phyloP scores from a whole-genome alignment of 2,888 invertebrate genomes.

The Colostygia pectinataria region DNA sequence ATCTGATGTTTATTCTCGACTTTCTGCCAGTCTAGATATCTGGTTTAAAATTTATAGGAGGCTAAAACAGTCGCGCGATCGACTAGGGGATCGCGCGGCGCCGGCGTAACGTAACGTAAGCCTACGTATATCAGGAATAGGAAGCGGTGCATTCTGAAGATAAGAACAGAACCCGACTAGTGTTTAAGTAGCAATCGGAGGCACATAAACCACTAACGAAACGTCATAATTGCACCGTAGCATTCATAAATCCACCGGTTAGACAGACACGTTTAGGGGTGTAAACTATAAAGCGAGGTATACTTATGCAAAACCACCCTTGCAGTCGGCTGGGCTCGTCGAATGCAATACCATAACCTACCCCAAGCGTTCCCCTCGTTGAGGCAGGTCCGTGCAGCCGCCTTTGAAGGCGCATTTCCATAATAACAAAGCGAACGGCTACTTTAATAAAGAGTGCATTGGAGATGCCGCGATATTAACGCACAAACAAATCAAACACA shows the following conservation, averaged over 20 bases:
- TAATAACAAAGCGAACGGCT: constrained; percentile 56
- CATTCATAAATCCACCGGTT: constrained; percentile 71
- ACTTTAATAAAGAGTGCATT: constrained; percentile 43
- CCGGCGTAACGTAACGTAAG: background rate
- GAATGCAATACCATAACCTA: constrained; percentile 78
- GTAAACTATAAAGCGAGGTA: constrained; percentile 57
- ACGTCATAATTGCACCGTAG: constrained; percentile 67
- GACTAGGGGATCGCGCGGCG: no score
- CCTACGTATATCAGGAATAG: background rate
- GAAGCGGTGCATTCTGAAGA: constrained; percentile 19
- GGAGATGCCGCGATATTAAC: constrained; percentile 35
- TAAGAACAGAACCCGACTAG: constrained; percentile 11
- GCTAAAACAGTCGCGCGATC: constrained; percentile 48
- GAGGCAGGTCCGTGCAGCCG: constrained; percentile 70
- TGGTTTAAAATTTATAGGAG: constrained; percentile 67
- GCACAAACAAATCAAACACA: constrained; percentile 36
- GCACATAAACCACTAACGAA: constrained; percentile 44
- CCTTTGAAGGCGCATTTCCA: constrained; percentile 71
- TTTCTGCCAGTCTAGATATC: constrained; percentile 53
- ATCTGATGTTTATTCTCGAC: constrained; percentile 69
- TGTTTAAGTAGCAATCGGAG: constrained; percentile 28
- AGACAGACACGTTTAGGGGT: constrained; percentile 68
- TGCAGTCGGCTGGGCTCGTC: constrained; percentile 67
- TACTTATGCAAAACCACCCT: constrained; percentile 74
- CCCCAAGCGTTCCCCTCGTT: constrained; percentile 74